Base-by-base conservation (phyloP, 2,888 invertebrate species). In the Chironomus riparius region DNA sequence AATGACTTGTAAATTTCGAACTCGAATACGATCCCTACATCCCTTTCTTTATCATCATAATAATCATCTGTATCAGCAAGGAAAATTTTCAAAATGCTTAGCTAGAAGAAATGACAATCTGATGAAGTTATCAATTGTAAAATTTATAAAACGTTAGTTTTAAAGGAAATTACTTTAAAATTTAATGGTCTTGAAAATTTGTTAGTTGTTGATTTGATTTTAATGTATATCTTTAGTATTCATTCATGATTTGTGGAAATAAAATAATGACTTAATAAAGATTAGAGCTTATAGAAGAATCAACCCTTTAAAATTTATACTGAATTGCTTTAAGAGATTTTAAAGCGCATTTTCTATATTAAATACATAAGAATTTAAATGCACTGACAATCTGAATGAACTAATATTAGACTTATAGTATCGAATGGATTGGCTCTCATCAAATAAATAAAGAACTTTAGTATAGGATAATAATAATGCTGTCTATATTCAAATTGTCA, bases 141-240 rank as follows among this genome's bases (percentile, higher is more conserved):
- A 50, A 70, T 72, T 4, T 28, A 28, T 28, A 1, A 3, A 28
- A 4, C 13, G 24, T n/a, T n/a, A n/a, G n/a, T n/a, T n/a, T n/a
- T n/a, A n/a, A 38, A 72, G 62, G 62, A 72, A 72, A 72, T 72
- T 72, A 72, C 72, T 72, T 72, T 72, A 72, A 72, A 72, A 62
- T 47, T 72, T 72, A 72, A 72, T 72, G 72, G 72, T 47, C 72
- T 72, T 72, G 72, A 72, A 72, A 72, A 72, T 72, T 72, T 18
- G 72, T 56, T 56, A 61, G 24, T 72, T 38, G 38, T 38, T 72
- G 62, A 72, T 72, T 50, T 18, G 47, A 62, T 22, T 72, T 72
- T 72, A 70, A 70, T 38, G 10, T 38, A 38, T 10, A 10, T 38
- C 7, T 38, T 10, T 38, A 7, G 38, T 38, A 38, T 38, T 38